phyloP scores from a whole-genome alignment of 2,888 invertebrate species.

The Ectemnius continuus region DNA sequence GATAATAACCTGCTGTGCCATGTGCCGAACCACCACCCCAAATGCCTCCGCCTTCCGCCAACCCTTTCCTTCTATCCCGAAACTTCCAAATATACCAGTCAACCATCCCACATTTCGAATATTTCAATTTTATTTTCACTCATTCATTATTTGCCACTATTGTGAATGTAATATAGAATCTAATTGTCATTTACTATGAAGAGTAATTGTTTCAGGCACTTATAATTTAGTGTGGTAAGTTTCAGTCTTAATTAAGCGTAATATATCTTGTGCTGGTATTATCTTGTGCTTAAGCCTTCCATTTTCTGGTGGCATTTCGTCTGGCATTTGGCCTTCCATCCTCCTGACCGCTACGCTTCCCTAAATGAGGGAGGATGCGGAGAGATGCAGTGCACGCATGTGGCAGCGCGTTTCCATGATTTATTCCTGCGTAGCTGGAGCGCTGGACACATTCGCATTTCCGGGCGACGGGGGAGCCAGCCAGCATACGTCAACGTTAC shows the following conservation, averaged over 20 bases:
- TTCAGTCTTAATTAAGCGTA: no score
- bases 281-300: constrained; percentile 25
- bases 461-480: constrained; percentile 25
- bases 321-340: neutral
- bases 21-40: neutral
- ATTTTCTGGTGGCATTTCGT: constrained; percentile 33
- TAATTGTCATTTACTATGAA: no score
- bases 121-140: no score
- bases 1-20: constrained; percentile 59
- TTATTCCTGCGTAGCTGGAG: constrained; percentile 35
- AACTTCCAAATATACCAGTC: no score
- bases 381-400: constrained; percentile 42
- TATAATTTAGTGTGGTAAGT: no score
- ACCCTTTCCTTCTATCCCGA: no score
- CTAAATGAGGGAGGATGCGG: constrained; percentile 48
- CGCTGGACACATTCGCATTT: constrained; percentile 32
- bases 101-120: no score
- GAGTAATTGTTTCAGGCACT: no score
- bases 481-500: constrained; percentile 38
- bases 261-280: no score
- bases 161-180: no score
- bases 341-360: neutral
- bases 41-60: no score
- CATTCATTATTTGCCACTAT: no score
- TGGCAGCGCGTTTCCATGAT: constrained; percentile 37